These are phyloP conservation scores for Danaus melanippus DNA, from an alignment of 1,140 invertebrate species.

Conservation along the genomic window DNA sequence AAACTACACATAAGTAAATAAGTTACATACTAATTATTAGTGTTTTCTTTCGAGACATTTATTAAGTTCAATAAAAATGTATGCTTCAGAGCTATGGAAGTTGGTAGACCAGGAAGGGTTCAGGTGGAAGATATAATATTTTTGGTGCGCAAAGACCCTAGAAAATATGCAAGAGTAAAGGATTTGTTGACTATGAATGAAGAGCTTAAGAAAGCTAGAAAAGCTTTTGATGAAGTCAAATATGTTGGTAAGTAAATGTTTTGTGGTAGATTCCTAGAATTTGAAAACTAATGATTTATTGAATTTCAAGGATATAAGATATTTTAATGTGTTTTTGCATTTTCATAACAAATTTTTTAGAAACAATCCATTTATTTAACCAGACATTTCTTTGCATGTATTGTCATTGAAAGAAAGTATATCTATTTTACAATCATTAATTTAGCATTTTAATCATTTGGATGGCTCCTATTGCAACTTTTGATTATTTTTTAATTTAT, in stretches of 20 bases:
- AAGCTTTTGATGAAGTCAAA: slow-evolving; percentile 99
- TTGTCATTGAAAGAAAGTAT: no score
- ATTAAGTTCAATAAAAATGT: neutral
- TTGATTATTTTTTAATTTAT: slow-evolving; percentile 49
- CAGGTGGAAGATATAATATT: slow-evolving; percentile 99
- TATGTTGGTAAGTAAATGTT: slow-evolving; percentile 74
- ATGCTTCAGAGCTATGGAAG: slow-evolving; percentile 92
- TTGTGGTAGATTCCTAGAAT: no score
- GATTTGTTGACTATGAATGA: slow-evolving; percentile 99
- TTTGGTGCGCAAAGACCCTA: slow-evolving; percentile 95
- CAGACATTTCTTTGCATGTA: no score
- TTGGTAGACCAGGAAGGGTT: slow-evolving; percentile 93
- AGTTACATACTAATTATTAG: slow-evolving; percentile 8
- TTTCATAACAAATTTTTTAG: no score
- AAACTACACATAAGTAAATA: slow-evolving; percentile 87
- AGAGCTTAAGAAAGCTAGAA: slow-evolving; percentile 98
- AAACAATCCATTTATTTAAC: no score
- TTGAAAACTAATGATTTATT: no score
- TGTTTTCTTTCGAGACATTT: slow-evolving; percentile 1
- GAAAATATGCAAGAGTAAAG: slow-evolving; percentile 98
- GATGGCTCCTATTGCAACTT: no score
- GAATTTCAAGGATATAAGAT: no score
- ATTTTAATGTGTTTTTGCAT: no score
- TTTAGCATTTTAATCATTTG: no score
- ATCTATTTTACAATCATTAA: no score